These are phyloP conservation scores for Gallirallus australis DNA, from an alignment of 2,797 vertebrate genomes.

Conservation along the genomic window DNA sequence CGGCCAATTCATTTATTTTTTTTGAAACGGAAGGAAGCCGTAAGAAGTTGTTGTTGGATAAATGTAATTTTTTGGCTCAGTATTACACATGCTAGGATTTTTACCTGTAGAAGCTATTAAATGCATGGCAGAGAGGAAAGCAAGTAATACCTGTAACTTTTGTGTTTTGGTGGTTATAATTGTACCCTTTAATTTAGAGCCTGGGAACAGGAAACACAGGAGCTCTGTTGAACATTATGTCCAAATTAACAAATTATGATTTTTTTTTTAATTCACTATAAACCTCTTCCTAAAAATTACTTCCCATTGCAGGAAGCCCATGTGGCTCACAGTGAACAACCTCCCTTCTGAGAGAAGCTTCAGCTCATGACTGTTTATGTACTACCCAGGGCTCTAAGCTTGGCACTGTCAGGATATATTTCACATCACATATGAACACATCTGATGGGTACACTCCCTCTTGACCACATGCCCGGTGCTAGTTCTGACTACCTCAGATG, in stretches of 20 bases:
- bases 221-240: background rate
- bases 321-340: background rate
- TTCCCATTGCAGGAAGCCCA: background rate
- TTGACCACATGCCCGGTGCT: background rate
- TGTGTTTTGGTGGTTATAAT: background rate
- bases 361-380: background rate
- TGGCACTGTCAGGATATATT: background rate
- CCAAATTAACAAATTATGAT: background rate
- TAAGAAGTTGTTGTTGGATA: background rate
- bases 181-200: background rate
- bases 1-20: background rate
- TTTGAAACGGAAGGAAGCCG: background rate
- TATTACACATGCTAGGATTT: background rate
- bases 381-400: background rate
- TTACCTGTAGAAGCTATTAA: background rate
- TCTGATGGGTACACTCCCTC: background rate
- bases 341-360: background rate
- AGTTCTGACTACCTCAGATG: background rate
- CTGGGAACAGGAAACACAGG: background rate
- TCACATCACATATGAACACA: background rate
- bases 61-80: background rate
- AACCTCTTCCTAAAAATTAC: background rate
- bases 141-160: background rate
- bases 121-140: background rate
- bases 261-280: background rate